Conservation (phyloP, 1,140 invertebrate species). For the Cyclargus thomasi region DNA sequence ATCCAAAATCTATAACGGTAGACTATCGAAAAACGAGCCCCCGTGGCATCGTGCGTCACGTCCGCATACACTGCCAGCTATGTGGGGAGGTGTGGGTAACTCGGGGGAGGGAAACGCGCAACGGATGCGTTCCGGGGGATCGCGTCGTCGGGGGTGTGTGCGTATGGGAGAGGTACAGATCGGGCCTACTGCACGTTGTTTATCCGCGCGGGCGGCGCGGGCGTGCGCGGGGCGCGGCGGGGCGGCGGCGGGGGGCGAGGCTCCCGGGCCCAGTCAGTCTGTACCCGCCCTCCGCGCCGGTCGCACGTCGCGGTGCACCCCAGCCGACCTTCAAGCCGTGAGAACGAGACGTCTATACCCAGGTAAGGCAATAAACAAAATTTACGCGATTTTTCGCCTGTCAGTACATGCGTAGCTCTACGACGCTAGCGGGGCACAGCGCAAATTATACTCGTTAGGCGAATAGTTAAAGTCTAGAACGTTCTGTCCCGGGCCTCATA, state of each 20-base stretch:
- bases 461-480: background rate
- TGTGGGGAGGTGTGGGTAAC: background rate
- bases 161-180: slow-evolving; percentile 56
- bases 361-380: slow-evolving; percentile 50
- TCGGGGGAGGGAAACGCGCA: slow-evolving; percentile 24
- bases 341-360: slow-evolving; percentile 68
- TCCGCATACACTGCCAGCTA: slow-evolving; percentile 23
- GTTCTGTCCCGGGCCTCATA: background rate
- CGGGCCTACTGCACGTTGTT: slow-evolving; percentile 72
- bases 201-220: slow-evolving; percentile 51
- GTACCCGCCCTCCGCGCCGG: slow-evolving; percentile 52
- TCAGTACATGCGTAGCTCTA: slow-evolving; percentile 15
- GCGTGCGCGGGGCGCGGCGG: slow-evolving; percentile 39
- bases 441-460: background rate
- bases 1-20: slow-evolving; percentile 66
- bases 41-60: slow-evolving; percentile 7
- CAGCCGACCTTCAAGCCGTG: slow-evolving; percentile 67
- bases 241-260: slow-evolving; percentile 44
- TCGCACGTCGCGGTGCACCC: slow-evolving; percentile 48
- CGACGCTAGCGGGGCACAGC: background rate
- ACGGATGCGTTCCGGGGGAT: slow-evolving; percentile 27
- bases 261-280: slow-evolving; percentile 62
- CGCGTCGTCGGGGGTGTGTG: slow-evolving; percentile 36
- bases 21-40: slow-evolving; percentile 34
- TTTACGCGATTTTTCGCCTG: slow-evolving; percentile 22